Conservation (phyloP, 2,888 invertebrate species). For the Nymphalis c-album region DNA sequence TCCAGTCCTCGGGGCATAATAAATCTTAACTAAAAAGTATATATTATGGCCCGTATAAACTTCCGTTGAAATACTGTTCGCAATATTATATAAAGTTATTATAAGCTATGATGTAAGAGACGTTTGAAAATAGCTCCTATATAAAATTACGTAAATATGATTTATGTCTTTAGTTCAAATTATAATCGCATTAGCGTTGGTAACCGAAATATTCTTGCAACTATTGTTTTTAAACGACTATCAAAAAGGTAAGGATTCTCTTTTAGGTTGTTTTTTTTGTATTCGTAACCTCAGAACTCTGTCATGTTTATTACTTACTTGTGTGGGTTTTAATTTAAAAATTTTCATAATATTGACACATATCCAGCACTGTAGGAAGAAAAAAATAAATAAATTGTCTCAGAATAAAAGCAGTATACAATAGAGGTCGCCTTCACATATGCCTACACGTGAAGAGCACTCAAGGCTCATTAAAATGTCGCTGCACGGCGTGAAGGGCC, state of each 20-base stretch:
- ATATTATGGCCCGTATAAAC: constrained; percentile 21
- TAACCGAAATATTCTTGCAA: too few relatives aligned
- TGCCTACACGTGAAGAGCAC: constrained; percentile 11
- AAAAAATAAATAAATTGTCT: background rate
- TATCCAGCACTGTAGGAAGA: background rate
- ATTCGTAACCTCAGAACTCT: too few relatives aligned
- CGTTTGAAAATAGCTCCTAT: background rate
- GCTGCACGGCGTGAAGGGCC: constrained; percentile 42
- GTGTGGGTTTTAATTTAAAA: too few relatives aligned
- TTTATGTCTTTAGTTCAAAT: background rate
- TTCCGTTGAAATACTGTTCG: constrained; percentile 16
- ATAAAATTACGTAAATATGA: background rate
- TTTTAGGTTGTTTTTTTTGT: too few relatives aligned
- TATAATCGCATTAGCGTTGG: too few relatives aligned
- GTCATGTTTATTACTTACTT: too few relatives aligned
- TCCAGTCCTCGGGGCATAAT: constrained; percentile 25
- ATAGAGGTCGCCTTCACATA: constrained; percentile 13
- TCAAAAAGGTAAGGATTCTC: too few relatives aligned
- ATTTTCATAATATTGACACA: too few relatives aligned
- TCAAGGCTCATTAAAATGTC: constrained; percentile 47
- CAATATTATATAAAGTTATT: constrained; percentile 18
- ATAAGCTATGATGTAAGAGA: constrained; percentile 9
- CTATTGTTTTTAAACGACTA: too few relatives aligned
- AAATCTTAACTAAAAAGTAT: constrained; percentile 37
- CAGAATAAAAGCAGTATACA: background rate